Evolutionary conservation across 2,113 vertebrate species (phyloP).

Genomic region (Sula dactylatra): DNA sequence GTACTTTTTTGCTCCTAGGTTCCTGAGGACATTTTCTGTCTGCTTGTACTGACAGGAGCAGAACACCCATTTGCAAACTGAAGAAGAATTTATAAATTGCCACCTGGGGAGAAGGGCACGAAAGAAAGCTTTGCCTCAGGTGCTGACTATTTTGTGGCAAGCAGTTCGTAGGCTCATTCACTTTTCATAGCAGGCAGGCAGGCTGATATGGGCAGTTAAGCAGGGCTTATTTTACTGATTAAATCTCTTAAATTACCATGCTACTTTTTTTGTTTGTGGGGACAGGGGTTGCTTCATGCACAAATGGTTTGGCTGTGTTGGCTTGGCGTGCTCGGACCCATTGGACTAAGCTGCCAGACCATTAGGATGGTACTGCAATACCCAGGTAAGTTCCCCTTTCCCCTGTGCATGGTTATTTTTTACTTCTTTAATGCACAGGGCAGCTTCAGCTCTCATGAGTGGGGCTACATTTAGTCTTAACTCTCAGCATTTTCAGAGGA

Average conservation of each 20-base stretch:
- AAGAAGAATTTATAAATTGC: background rate
- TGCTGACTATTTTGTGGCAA: background rate
- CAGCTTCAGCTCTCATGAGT: background rate
- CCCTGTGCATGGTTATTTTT: background rate
- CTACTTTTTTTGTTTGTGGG: background rate
- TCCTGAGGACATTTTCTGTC: background rate
- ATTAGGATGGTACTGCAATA: background rate
- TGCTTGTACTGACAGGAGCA: background rate
- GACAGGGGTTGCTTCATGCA: background rate
- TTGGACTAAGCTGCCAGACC: background rate
- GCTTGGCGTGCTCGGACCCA: background rate
- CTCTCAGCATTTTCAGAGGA: background rate
- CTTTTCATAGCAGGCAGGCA: background rate
- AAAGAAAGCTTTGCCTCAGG: background rate
- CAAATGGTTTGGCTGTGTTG: too few species aligned
- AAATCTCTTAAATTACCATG: background rate
- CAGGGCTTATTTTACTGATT: background rate
- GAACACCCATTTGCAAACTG: background rate
- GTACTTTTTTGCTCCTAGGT: background rate
- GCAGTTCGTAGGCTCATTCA: too few species aligned
- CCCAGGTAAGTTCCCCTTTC: too few species aligned
- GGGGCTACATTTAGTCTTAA: background rate
- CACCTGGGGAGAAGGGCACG: background rate
- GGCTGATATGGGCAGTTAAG: background rate
- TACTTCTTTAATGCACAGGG: background rate